Percentiles rank a stretch among this genome's conserved stretches.
Conservation (phyloP, 2,113 vertebrate genomes). For the Sapajus apella region DNA sequence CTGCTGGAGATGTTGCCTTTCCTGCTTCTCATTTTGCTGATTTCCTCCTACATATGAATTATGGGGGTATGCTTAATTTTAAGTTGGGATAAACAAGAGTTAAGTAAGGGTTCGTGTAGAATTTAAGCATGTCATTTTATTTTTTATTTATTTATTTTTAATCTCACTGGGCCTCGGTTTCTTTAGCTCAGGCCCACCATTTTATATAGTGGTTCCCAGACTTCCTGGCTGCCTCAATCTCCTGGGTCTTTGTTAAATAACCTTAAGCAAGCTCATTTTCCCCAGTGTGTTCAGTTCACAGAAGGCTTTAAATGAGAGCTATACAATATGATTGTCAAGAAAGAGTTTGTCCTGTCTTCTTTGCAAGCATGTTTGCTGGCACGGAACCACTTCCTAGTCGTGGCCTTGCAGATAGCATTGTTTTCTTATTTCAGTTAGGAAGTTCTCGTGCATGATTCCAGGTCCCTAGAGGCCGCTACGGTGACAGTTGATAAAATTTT, state of each 20-base stretch:
- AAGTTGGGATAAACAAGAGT: background rate
- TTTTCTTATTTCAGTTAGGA: background rate
- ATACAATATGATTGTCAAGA: background rate
- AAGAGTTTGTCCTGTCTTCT: background rate
- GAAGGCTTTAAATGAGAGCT: background rate
- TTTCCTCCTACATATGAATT: background rate
- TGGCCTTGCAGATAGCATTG: background rate
- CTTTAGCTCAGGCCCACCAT: background rate
- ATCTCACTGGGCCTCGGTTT: background rate
- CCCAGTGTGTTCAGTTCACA: background rate
- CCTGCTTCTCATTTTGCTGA: background rate
- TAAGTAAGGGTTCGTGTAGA: background rate
- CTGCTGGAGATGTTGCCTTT: background rate
- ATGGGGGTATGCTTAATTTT: background rate
- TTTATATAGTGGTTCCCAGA: slow-evolving; percentile 17
- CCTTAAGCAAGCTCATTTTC: background rate
- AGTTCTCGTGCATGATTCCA: background rate
- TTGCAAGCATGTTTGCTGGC: background rate
- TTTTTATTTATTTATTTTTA: too few relatives aligned
- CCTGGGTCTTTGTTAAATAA: background rate
- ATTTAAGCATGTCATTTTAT: background rate
- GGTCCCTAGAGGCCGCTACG: background rate
- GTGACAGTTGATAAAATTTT: background rate
- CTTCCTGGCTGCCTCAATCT: background rate
- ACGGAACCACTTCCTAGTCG: background rate